Base-by-base conservation (phyloP, 2,797 vertebrate species). In the Pseudocheirus occidentalis region DNA sequence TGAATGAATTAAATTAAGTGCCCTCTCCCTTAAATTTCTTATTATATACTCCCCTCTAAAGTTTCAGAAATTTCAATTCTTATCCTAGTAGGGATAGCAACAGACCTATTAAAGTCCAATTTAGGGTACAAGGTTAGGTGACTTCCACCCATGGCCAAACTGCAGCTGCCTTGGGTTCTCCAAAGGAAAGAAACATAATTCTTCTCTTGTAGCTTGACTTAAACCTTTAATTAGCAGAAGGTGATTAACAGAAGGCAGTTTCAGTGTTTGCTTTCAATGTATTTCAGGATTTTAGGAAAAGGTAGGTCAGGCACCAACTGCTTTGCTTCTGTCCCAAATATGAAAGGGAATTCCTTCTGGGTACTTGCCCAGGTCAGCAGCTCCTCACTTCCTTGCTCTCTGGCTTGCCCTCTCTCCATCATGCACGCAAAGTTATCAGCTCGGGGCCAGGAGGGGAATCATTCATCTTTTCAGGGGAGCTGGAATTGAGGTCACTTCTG, bases 401-500 rank as follows among this genome's bases (percentile, higher is more conserved):
- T 93, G 53, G 0, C 53, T 55, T 91, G 31, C n/a, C 5, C 14
- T 3, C 54, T 28, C 27, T 92, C 54, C 29, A 1, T 24, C 90
- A n/a, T 31, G 87, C 4, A 59, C 0, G 0, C 50, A 28, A 46
- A 95, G 52, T 40, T 73, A 52, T 56, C 73, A 29, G 57, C 95
- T 1, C 16, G 53, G 87, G 54, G 90, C 11, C 52, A 40, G 4
- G 50, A 14, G 58, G 21, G 66, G 73, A 40, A 0, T 73, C 14
- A 55, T 90, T 94, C 81, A 55, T 94, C 90, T 95, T 92, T 95
- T 96, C 91, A 92, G 93, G 81, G n/a, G 95, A 96, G 93, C 92
- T 62, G 92, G 89, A 94, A 97, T 57, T 52, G 95, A 96, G 94
- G 95, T 95, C 94, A 96, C 53, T 66, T 9, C 56, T 52, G 91